Percentiles rank a stretch among this genome's conserved stretches.
These are phyloP conservation scores for Himalopsyche kuldschensis DNA, from an alignment of 2,888 invertebrate genomes.

Conservation along the genomic window DNA sequence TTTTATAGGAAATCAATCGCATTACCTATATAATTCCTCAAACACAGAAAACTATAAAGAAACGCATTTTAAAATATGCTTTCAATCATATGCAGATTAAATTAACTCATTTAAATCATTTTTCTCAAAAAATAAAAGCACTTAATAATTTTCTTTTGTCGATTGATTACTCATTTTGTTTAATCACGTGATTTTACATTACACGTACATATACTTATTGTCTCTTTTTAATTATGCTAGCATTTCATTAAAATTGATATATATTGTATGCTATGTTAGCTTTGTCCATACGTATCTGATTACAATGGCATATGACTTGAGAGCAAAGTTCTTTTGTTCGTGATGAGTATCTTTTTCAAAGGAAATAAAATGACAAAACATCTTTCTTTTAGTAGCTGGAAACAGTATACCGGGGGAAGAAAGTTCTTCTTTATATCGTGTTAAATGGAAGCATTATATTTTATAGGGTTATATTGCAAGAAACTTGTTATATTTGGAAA, in stretches of 20 bases:
- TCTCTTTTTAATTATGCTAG: too few species aligned
- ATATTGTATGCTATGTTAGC: background rate
- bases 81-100: too few species aligned
- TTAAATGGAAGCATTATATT: background rate
- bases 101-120: too few species aligned
- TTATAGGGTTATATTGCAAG: background rate
- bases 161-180: too few species aligned
- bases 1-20: too few species aligned
- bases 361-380: background rate
- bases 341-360: background rate
- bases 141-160: too few species aligned
- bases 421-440: background rate
- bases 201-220: too few species aligned
- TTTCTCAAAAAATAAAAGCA: too few species aligned
- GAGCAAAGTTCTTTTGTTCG: background rate
- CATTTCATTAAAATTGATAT: background rate
- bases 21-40: too few species aligned
- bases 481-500: background rate
- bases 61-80: too few species aligned
- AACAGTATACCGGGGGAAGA: background rate
- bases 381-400: background rate
- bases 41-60: too few species aligned
- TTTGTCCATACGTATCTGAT: background rate
- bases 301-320: background rate
- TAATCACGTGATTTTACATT: too few species aligned